These are phyloP conservation scores for Ia io DNA, from an alignment of 2,113 vertebrate genomes.

Conservation along the genomic window DNA sequence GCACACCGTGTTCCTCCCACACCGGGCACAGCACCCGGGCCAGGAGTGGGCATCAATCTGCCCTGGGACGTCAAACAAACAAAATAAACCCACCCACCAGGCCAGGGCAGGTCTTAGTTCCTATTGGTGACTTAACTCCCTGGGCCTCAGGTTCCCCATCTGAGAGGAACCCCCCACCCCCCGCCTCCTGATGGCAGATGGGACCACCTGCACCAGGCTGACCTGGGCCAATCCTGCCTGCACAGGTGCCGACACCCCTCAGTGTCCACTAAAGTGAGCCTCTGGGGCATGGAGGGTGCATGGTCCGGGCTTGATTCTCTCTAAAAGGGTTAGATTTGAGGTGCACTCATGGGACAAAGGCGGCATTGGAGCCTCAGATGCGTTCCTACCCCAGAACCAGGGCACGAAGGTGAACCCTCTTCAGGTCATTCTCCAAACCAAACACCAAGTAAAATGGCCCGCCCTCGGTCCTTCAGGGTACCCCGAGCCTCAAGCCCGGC, in stretches of 20 bases:
- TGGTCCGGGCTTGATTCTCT: background rate
- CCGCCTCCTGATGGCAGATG: background rate
- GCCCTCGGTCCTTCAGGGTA: background rate
- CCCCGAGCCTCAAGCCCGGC: background rate
- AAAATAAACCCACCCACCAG: background rate
- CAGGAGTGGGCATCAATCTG: background rate
- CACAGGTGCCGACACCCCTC: background rate
- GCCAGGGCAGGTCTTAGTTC: background rate
- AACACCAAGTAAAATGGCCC: background rate
- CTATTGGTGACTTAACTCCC: background rate
- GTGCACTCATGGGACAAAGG: background rate
- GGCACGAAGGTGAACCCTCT: background rate
- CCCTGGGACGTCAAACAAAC: background rate
- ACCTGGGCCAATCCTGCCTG: background rate
- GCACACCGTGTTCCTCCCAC: background rate
- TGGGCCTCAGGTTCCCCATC: background rate
- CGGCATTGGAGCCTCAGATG: background rate
- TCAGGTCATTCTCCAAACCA: background rate
- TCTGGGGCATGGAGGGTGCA: background rate
- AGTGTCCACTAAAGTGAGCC: background rate
- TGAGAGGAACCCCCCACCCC: background rate
- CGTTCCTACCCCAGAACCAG: background rate
- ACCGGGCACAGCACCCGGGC: background rate
- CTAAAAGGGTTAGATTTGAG: background rate
- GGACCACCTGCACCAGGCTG: background rate